Base-by-base conservation (phyloP, 2,888 invertebrate species). In the Phaonia tiefii region DNA sequence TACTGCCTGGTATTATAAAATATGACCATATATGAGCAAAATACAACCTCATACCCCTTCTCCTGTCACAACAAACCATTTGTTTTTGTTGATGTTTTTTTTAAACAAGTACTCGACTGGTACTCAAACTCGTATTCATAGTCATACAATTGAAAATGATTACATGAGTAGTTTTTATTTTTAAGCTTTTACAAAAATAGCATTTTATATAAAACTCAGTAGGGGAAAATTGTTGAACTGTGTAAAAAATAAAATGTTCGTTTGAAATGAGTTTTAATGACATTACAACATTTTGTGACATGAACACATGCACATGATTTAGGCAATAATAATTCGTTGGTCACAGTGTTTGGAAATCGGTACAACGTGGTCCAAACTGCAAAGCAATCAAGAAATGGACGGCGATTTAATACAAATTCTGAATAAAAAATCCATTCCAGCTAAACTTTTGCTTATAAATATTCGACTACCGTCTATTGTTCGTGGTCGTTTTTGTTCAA, bases 1-100 rank as follows among this genome's bases (percentile, higher is more conserved):
- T 31, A 31, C 31, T 31, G 31, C 4, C 31, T 31, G 4, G 31
- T 67, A 80, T 75, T 79, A 81, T 71, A 83, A 83, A 83, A 83
- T 84, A 85, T 88, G 84, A 78, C 88, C 88, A 88, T 85, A 85
- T 86, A 84, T 83, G 86, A 72, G 66, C 82, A 83, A 83, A 73
- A 72, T 39, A 58, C 17, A 69, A 70, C 22, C 20, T 56, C 17
- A 17, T 26, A 51, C 39, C 73, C 66, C 44, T 10, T 2, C 10
- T 2, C 10, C 10, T 44, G 31, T 31, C 31, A 3, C 31, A 31
- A 8, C 31, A 31, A 31, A 31, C 31, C 3, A 22, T 22, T 51
- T 44, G 11, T 8, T 13, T 44, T 44, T 44, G 10, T 2, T 51
- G 51, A 17, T n/a, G 51, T 5, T 8, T 51, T 51, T 20, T 20